Evolutionary conservation across 92 coral and sea anemone species (phyloP), one percentile per base, ranked within the genome.

Genomic region (Micromussa lordhowensis): DNA sequence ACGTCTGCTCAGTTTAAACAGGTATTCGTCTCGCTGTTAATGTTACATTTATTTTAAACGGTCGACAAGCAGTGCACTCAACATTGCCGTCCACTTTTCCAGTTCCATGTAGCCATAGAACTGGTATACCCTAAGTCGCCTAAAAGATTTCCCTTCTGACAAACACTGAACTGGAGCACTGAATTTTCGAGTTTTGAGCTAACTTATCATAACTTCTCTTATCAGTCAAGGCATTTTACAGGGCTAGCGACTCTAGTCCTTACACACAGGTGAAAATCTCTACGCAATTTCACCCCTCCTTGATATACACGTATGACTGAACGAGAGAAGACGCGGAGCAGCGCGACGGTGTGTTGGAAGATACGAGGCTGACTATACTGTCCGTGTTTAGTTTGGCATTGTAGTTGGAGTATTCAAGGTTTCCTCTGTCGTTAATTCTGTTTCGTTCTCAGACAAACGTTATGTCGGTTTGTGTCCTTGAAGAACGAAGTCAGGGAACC

Each of bases 1-100:
- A 31, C n/a, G 63, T 35, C 79, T 57, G 87, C 17, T 72, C 55
- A 73, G 26, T 21, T 34, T 26, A 26, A 84, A n/a, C 53, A 55
- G 70, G 38, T 74, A 75, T 36, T 84, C 80, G 35, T 77, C 1
- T 17, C 68, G 30, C 24, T 15, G 24, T 55, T 49, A 14, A n/a
- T 78, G 64, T 18, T 53, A 8, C 51, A 44, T 44, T 12, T 44
- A 53, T 19, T 15, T 55, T 15, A 53, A 21, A 55, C 66, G 28
- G 13, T 79, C 64, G 36, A 31, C 44, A 19, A 16, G 78, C 4
- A 73, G 2, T 35, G 44, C 53, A 28, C 12, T 66, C 32, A 35
- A 38, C 36, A 35, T 31, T 38, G 44, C 26, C 49, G 26, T 9
- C 53, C 28, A 32, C 18, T 32, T 15, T 73, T 73, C 44, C 34